phyloP scores from a whole-genome alignment of 2,113 vertebrate genomes.

The Callospermophilus lateralis region DNA sequence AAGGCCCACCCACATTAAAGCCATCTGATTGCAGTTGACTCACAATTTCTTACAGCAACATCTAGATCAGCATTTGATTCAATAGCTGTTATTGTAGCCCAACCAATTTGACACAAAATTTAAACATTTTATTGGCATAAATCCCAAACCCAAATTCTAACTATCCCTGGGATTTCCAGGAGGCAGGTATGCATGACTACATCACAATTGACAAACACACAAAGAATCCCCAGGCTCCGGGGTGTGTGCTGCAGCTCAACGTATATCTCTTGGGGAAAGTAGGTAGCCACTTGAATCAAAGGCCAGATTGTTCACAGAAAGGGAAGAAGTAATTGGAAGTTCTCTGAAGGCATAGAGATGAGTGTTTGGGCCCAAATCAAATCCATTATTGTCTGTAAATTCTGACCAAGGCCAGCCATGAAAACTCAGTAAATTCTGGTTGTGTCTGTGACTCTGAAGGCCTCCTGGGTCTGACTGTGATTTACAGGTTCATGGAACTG shows the following conservation, averaged over 20 bases:
- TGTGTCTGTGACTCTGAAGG: too few species aligned
- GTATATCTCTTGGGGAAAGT: rapidly evolving
- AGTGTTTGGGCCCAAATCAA: too few species aligned
- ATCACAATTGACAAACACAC: neutral
- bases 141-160: neutral
- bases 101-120: neutral
- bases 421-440: neutral
- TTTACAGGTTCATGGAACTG: too few species aligned
- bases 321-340: neutral
- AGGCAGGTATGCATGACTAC: rapidly evolving
- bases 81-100: neutral
- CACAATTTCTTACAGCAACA: neutral
- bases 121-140: neutral
- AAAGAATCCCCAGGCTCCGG: rapidly evolving
- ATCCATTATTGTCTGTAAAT: neutral
- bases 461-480: rapidly evolving
- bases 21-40: too few species aligned
- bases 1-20: neutral
- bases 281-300: neutral
- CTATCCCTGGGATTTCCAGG: neutral
- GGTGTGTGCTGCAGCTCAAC: rapidly evolving
- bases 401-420: neutral
- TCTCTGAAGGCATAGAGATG: rapidly evolving
- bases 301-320: rapidly evolving
- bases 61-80: neutral